phyloP scores from a whole-genome alignment of 2,888 invertebrate genomes.

The Apoda limacodes region DNA sequence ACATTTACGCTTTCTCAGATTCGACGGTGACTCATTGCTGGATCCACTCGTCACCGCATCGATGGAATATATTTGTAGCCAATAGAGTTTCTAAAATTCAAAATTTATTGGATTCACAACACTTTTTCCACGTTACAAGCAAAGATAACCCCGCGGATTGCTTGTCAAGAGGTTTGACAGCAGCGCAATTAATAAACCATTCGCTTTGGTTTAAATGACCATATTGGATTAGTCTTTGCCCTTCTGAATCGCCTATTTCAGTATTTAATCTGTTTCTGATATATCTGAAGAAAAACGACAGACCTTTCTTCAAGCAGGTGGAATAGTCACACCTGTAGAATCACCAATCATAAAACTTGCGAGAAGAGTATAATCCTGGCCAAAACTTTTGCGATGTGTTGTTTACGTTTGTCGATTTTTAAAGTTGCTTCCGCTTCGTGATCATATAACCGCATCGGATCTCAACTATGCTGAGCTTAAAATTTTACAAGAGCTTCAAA shows the following conservation, averaged over 20 bases:
- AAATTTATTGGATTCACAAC: background rate
- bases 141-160: slow-evolving; percentile 5
- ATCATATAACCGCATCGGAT: slow-evolving; percentile 2
- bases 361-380: slow-evolving; percentile 1
- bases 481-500: slow-evolving; percentile 2
- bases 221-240: background rate
- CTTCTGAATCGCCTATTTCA: background rate
- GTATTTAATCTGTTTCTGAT: background rate
- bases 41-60: slow-evolving; percentile 7
- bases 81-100: slow-evolving; percentile 1
- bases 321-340: background rate
- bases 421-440: slow-evolving; percentile 1
- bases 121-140: slow-evolving; percentile 8
- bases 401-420: slow-evolving; percentile 5
- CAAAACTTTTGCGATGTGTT: slow-evolving; percentile 1
- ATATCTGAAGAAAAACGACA: background rate
- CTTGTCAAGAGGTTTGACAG: slow-evolving; percentile 13
- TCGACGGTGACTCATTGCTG: slow-evolving; percentile 4
- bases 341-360: background rate
- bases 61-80: slow-evolving; percentile 1
- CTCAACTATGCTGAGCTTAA: slow-evolving; percentile 1
- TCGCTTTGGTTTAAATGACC: slow-evolving; percentile 3
- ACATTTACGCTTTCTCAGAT: background rate
- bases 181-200: slow-evolving; percentile 1
- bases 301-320: background rate